Evolutionary conservation across 1,140 invertebrate species (phyloP).

Genomic region (Drosophila tropicalis): DNA sequence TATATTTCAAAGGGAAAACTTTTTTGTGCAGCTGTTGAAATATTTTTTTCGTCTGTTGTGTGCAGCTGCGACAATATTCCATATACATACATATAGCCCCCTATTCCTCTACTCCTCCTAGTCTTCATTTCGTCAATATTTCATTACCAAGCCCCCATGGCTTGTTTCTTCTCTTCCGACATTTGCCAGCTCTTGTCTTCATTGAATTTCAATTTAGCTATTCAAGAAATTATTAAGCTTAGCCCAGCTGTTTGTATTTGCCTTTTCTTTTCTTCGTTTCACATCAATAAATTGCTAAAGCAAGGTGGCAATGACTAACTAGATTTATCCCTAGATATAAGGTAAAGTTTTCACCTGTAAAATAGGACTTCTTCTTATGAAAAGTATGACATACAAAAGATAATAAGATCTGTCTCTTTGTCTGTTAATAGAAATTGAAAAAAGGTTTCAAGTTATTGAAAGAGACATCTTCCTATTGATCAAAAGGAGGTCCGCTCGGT

Average conservation of each 20-base stretch:
- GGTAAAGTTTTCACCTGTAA: no score
- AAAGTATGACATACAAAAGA: no score
- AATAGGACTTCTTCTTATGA: no score
- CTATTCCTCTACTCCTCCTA: neutral
- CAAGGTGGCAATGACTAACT: slow-evolving; percentile 5
- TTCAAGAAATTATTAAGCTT: slow-evolving; percentile 45
- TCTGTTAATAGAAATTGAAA: no score
- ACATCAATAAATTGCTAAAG: no score
- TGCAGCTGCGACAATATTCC: slow-evolving; percentile 66
- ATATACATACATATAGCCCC: slow-evolving; percentile 21
- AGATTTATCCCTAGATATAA: neutral
- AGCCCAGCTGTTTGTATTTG: slow-evolving; percentile 27
- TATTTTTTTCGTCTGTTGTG: slow-evolving; percentile 47
- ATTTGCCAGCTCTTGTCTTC: slow-evolving; percentile 17
- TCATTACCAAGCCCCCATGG: slow-evolving; percentile 11
- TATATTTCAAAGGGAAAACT: slow-evolving; percentile 75
- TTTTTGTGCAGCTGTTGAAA: slow-evolving; percentile 71
- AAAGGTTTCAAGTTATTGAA: no score
- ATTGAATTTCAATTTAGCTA: slow-evolving; percentile 60
- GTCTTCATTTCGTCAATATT: slow-evolving; percentile 34
- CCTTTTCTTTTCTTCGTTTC: neutral
- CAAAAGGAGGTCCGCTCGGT: no score
- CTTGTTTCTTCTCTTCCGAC: no score
- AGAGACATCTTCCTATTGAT: no score
- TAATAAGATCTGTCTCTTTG: no score